Base-by-base conservation (phyloP, 2,113 vertebrate species). In the Pyxicephalus adspersus region DNA sequence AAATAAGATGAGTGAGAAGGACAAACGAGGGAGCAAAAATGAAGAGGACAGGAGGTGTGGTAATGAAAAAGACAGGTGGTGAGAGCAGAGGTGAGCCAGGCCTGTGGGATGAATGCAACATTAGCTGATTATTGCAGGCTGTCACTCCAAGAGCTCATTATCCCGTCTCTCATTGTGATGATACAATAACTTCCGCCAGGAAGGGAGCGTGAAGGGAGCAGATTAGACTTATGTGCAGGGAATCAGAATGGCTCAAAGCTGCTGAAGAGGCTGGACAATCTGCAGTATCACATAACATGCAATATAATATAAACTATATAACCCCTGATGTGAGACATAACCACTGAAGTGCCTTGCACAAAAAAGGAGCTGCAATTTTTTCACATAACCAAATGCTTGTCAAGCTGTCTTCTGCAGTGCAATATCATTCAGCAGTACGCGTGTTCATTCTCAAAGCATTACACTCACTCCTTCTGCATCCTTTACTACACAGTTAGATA, bases 61-160 rank as follows among this genome's bases (percentile, higher is more conserved):
- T 55, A 66, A 75, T 82, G 80, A 75, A 75, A 38, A 63, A 74
- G 80, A 82, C 80, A 82, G 80, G 80, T 82, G 80, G 80, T 75
- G 71, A 82, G 77, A 79, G 77, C 52, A 79, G 80, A 82, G 80
- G 80, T 75, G 80, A 81, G 68, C 51, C 17, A 65, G 71, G 71
- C 52, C 51, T 74, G 71, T 64, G 52, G 61, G 72, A 51, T 38
- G 71, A 75, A 73, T 74, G 71, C 80, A 73, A 63, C 80, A 82
- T 75, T 75, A 82, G 80, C 80, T 82, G 80, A 82, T 82, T 82
- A 81, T 81, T 81, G 70, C 79, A 73, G 79, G 45, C 58, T 74
- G 79, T 81, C 79, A 81, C 60, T 81, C 68, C 4, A 20, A 55
- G 68, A 82, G 70, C 80, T 82, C 70, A 82, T 82, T 82, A 82